These are phyloP conservation scores for Pampusana beccarii DNA, from an alignment of 2,113 vertebrate genomes.

Conservation along the genomic window DNA sequence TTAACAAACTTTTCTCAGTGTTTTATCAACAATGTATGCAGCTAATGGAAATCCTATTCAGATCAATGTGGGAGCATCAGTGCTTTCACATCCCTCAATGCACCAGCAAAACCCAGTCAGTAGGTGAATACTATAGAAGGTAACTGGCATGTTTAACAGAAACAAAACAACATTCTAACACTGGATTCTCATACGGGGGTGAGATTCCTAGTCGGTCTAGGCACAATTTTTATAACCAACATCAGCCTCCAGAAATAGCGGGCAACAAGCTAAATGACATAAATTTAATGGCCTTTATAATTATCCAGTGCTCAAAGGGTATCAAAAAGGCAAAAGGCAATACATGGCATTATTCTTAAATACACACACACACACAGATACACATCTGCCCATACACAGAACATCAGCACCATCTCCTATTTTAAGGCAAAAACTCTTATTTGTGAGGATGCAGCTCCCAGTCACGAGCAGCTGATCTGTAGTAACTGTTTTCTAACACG, in stretches of 20 bases:
- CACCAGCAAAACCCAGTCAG: background rate
- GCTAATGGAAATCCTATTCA: background rate
- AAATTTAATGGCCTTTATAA: background rate
- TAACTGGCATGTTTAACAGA: background rate
- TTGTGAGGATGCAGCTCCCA: background rate
- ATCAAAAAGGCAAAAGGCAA: background rate
- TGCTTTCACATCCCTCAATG: background rate
- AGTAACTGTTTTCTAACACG: background rate
- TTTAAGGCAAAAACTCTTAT: background rate
- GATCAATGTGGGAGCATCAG: background rate
- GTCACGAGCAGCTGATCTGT: fast-evolving
- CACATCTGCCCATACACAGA: background rate
- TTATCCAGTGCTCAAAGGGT: background rate
- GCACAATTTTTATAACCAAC: background rate
- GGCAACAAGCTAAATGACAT: background rate
- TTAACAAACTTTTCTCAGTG: background rate
- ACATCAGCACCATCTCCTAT: background rate
- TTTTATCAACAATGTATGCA: background rate
- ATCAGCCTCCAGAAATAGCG: background rate
- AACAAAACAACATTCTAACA: background rate
- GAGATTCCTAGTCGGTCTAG: background rate
- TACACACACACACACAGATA: background rate
- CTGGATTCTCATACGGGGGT: too few species aligned
- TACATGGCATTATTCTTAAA: background rate
- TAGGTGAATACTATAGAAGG: background rate